A percentile compares a stretch with the other conserved stretches of the same genome.
phyloP scores from a whole-genome alignment of 37 sponge, comb jelly and placozoan genomes.

The Bolinopsis microptera region DNA sequence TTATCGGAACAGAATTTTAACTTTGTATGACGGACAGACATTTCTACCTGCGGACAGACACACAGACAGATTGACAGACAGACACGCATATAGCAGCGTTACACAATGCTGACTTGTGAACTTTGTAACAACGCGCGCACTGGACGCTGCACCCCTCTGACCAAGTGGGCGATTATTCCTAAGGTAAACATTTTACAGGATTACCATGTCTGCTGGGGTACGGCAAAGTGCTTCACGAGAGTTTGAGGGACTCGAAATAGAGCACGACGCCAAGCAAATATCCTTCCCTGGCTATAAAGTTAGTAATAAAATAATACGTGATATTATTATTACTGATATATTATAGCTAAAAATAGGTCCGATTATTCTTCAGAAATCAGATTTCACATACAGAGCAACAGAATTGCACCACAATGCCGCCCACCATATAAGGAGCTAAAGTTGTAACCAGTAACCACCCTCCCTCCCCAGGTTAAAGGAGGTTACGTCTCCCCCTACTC shows the following conservation, averaged over 20 bases:
- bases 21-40: neutral
- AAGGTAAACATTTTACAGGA: neutral
- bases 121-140: neutral
- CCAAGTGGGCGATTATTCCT: neutral
- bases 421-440: no score
- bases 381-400: no score
- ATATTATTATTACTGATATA: no score
- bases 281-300: slow-evolving; percentile 50
- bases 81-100: neutral
- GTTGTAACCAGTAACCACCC: no score
- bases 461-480: slow-evolving; percentile 45
- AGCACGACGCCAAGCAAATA: slow-evolving; percentile 27
- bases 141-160: neutral
- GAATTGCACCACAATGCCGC: no score
- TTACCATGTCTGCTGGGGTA: neutral
- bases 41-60: neutral
- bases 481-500: slow-evolving; percentile 60
- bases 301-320: neutral
- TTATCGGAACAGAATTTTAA: no score
- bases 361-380: no score
- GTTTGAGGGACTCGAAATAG: slow-evolving; percentile 41
- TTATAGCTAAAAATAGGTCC: no score
- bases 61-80: neutral
- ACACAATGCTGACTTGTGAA: neutral
- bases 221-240: neutral